Base-by-base conservation (phyloP, 2,888 invertebrate genomes). In the Muschampia plurimacula region DNA sequence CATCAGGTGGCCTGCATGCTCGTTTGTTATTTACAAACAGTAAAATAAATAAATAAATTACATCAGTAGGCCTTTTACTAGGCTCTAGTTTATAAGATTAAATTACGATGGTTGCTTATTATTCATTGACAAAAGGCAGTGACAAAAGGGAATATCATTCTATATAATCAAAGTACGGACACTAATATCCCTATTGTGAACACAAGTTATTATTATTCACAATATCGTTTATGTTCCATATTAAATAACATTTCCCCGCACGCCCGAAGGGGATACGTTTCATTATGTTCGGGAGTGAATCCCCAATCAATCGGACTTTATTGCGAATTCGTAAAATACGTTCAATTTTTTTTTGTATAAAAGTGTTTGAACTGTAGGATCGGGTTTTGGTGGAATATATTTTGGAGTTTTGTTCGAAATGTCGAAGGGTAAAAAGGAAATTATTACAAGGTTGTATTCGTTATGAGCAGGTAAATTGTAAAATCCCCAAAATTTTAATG, bases 191-290 rank as follows among this genome's bases (percentile, higher is more conserved):
- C n/a, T 32, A 32, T 57, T 67, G 59, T 67, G 41, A 22, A 7
- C 28, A 59, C 44, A 15, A 81, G 13, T 13, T 78, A 83, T 83
- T 82, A 80, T 81, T 83, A 80, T 78, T 76, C 77, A 76, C 77
- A 74, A 83, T 84, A 79, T 79, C 82, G 83, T 86, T 89, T 87
- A 84, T 83, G 82, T 86, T 87, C 84, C 81, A 88, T 89, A 87
- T 86, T 86, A 87, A 89, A 91, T 89, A 86, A 78, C 77, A 74
- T 71, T 82, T 81, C 78, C 72, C 76, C 75, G 80, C 82, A 77
- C 78, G 82, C 79, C 85, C 83, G 72, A 75, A 76, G 83, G 86
- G 86, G 84, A 83, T 83, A 80, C 79, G 76, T 83, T 84, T 85
- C 86, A 86, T 83, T 83, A 82, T 80, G 82, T 80, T 82, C 77